Conservation (phyloP, 2,113 vertebrate genomes). For the Scopus umbretta region DNA sequence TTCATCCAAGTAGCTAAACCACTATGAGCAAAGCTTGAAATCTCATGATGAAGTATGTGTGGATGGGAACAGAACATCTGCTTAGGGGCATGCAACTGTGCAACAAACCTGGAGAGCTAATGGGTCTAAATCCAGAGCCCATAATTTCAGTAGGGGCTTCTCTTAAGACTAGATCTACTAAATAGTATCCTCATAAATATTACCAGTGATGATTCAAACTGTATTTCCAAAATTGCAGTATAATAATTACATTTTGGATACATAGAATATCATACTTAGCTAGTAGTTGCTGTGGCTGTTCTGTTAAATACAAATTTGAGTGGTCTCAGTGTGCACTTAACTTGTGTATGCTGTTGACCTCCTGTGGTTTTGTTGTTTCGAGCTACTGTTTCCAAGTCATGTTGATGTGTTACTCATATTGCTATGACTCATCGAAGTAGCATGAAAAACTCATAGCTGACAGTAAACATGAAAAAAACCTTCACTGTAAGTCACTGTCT, state of each 20-base stretch:
- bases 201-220: not conserved
- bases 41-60: not conserved
- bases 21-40: not conserved
- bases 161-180: not conserved
- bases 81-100: not conserved
- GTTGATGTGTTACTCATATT: conserved; percentile 41
- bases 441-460: conserved; percentile 35
- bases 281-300: not conserved
- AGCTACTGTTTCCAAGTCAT: conserved; percentile 50
- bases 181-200: not conserved
- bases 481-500: not conserved
- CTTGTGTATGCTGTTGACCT: conserved; percentile 27
- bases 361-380: conserved; percentile 47
- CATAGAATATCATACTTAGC: not conserved
- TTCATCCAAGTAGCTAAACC: not conserved
- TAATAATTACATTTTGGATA: not conserved
- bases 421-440: conserved; percentile 47
- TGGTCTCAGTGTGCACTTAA: not conserved
- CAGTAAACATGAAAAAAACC: conserved; percentile 25
- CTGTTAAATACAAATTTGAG: not conserved
- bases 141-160: not conserved
- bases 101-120: not conserved
- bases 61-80: not conserved
- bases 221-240: not conserved
- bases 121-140: not conserved